phyloP scores from a whole-genome alignment of 1,140 invertebrate genomes.

The Atta texana region DNA sequence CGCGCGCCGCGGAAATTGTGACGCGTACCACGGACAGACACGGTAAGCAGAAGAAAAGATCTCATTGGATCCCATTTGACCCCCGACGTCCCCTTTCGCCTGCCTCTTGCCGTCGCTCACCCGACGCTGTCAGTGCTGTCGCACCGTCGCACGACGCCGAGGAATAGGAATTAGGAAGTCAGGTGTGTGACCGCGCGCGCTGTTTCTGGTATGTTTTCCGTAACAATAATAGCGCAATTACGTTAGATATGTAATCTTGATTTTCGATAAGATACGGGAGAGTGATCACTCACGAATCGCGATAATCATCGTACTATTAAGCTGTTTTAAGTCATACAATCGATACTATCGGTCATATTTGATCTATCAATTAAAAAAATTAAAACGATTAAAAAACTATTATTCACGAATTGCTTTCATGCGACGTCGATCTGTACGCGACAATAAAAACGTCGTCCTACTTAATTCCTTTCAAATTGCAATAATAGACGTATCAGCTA shows the following conservation, averaged over 20 bases:
- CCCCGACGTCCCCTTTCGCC: background rate
- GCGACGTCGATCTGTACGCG: too few relatives aligned
- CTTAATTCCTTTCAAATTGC: too few relatives aligned
- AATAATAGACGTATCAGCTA: background rate
- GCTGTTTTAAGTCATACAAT: too few relatives aligned
- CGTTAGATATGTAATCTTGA: background rate
- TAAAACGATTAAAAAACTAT: too few relatives aligned
- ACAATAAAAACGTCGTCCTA: too few relatives aligned
- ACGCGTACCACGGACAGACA: background rate
- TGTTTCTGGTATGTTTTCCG: background rate
- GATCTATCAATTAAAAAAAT: too few relatives aligned
- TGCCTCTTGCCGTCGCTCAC: too few relatives aligned
- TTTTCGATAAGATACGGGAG: background rate
- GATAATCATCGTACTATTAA: too few relatives aligned
- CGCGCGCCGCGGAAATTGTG: background rate
- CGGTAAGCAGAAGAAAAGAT: conserved; percentile 1
- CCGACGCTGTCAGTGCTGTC: background rate
- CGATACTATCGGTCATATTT: too few relatives aligned
- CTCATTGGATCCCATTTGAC: conserved; percentile 18
- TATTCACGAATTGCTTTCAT: background rate
- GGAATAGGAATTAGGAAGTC: background rate
- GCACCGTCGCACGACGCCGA: background rate
- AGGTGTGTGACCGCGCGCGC: background rate
- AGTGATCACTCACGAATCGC: background rate
- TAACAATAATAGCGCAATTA: background rate